phyloP scores from a whole-genome alignment of 1,140 invertebrate species.

The Proales similis region DNA sequence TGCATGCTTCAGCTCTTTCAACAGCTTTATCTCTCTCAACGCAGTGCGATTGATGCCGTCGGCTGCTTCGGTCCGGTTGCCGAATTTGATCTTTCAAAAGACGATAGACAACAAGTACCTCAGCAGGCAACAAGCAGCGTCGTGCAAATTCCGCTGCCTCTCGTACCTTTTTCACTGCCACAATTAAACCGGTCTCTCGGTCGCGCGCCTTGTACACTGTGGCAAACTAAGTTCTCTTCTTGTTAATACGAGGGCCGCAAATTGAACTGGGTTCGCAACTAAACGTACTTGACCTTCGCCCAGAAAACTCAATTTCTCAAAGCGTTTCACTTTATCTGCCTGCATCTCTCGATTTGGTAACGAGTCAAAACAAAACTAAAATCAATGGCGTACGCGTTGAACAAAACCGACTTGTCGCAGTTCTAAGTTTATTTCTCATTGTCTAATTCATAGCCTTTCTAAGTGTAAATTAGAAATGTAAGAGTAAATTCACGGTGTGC shows the following conservation, averaged over 20 bases:
- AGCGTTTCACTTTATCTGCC: constrained; percentile 18
- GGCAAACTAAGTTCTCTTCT: constrained; percentile 68
- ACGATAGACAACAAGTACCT: background rate
- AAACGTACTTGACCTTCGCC: constrained; percentile 28
- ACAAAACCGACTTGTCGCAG: too few relatives aligned
- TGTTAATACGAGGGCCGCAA: background rate
- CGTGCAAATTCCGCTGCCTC: constrained; percentile 98
- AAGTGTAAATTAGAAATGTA: too few relatives aligned
- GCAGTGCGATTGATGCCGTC: constrained; percentile 98
- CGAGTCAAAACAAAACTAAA: too few relatives aligned
- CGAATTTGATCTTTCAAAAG: constrained; percentile 76
- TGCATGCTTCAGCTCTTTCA: constrained; percentile 87
- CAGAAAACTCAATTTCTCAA: constrained; percentile 36
- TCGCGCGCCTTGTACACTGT: constrained; percentile 97
- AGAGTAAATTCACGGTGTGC: too few relatives aligned
- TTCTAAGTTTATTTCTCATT: too few relatives aligned
- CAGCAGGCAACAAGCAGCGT: constrained; percentile 68
- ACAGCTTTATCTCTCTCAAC: constrained; percentile 90
- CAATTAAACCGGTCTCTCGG: constrained; percentile 68
- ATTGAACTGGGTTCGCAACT: background rate
- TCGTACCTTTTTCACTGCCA: constrained; percentile 94
- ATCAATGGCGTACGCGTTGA: too few relatives aligned
- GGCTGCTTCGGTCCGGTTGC: constrained; percentile 79
- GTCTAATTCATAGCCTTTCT: too few relatives aligned
- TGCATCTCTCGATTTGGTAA: too few relatives aligned